Base-by-base conservation (phyloP, 2,797 vertebrate genomes). In the Mico argentatus region DNA sequence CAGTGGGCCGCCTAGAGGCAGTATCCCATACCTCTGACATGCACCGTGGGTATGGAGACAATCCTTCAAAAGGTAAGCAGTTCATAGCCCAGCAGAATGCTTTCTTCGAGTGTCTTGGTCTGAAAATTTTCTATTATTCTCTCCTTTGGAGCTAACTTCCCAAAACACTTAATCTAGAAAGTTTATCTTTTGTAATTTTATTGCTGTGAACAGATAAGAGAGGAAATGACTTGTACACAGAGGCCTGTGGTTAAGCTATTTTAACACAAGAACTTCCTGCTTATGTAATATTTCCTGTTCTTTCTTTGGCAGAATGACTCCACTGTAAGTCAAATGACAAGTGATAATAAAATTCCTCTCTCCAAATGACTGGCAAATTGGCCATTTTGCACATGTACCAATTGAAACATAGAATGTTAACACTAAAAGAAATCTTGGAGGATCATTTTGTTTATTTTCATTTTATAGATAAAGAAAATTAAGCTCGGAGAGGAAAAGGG, bases 1-100 rank as follows among this genome's bases (percentile, higher is more conserved):
- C 99, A 0, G 99, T 99, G 96, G 98, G 98, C 46, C 99, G 99
- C 22, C 98, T 99, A 98, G 99, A 99, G 98, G 91, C 97, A 0
- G 98, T 99, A 96, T 99, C 99, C 7, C 98, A 98, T n/a, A 88
- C 98, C 4, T 98, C 98, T 24, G 99, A 86, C 91, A 72, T 88
- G 88, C 90, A 96, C 33, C 98, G 89, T 61, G 92, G 98, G 7
- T 97, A 96, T 27, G 98, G 97, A 73, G 99, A 99, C 59, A 92
- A 67, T 24, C 67, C 98, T 92, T 84, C 98, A 80, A 98, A 98
- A 97, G 99, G 99, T 99, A 97, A 99, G 99, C 96, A 90, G 2
- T 76, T 12, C 67, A 30, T 3, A 48, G 17, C 50, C 36, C 39
- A 55, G 46, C 8, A 52, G 50, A 67, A 8, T 26, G 36, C 33